Evolutionary conservation across 1,140 invertebrate species (phyloP).

Genomic region (Brachionus koreanus): DNA sequence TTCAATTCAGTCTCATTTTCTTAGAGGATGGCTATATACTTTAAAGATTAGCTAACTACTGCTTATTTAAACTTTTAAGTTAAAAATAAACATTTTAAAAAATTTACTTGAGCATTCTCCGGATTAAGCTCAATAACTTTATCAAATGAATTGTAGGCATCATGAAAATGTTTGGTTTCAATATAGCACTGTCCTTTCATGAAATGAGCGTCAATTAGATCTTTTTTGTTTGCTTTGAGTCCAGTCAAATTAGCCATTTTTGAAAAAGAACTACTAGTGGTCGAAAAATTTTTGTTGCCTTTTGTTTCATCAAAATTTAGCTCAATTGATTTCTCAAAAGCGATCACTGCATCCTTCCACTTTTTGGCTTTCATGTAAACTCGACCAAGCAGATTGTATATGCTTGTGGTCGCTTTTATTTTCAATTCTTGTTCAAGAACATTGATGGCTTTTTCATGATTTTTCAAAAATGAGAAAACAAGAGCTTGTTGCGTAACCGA

Average conservation of each 20-base stretch:
- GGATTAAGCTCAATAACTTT: slow-evolving; percentile 54
- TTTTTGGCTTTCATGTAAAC: slow-evolving; percentile 58
- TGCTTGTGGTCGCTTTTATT: slow-evolving; percentile 49
- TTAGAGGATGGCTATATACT: too few species aligned
- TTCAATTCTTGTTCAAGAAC: slow-evolving; percentile 50
- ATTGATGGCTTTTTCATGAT: slow-evolving; percentile 57
- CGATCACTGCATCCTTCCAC: slow-evolving; percentile 52
- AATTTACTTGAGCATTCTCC: slow-evolving; percentile 52
- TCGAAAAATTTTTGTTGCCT: neutral
- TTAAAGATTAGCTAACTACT: too few species aligned
- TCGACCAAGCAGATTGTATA: slow-evolving; percentile 56
- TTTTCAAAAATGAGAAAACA: slow-evolving; percentile 57
- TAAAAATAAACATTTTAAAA: too few species aligned
- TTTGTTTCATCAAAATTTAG: slow-evolving; percentile 42
- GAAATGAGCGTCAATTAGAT: slow-evolving; percentile 53
- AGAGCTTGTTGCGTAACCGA: slow-evolving; percentile 56
- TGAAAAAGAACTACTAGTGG: slow-evolving; percentile 27
- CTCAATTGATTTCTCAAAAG: slow-evolving; percentile 51
- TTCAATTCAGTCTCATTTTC: too few species aligned
- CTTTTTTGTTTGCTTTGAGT: slow-evolving; percentile 45
- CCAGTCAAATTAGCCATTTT: slow-evolving; percentile 45
- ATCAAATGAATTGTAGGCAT: slow-evolving; percentile 54
- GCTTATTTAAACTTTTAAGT: too few species aligned
- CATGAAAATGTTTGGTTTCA: slow-evolving; percentile 51
- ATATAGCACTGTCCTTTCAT: slow-evolving; percentile 56